Evolutionary conservation across 64 coral and sea anemone genomes (phyloP), one percentile per base, ranked within the genome.

Genomic region (Montipora cactus): DNA sequence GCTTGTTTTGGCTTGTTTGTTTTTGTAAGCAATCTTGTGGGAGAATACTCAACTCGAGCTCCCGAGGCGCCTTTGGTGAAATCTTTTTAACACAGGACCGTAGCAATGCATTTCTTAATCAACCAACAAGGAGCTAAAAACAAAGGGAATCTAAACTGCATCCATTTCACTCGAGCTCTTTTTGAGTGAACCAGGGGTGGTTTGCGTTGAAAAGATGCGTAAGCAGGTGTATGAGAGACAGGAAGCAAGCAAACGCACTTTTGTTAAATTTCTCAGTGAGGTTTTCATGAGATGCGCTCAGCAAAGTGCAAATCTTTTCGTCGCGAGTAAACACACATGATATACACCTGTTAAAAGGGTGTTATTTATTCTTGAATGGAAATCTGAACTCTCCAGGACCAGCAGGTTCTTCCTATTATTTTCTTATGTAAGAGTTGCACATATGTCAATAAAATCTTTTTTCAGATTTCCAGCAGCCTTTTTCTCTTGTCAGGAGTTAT

Each of bases 101-200:
- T 86, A 86, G 47, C 8, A 70, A 86, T 86, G 70, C 82, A 85
- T 69, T 85, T 85, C 46, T 50, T 86, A 86, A 86, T 72, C 47
- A 52, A 15, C 4, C 14, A 50, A 72, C 64, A 70, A 86, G 66
- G 71, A 86, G 28, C 19, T 2, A 4, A 5, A 48, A 72, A 86
- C 82, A 86, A 86, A 23, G 8, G 66, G 66, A 86, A 50, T 70
- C 48, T 86, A 16, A 72, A 51, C 53, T 57, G 53, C 16, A 21
- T 28, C 82, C 28, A 86, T 37, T 37, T 37, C 37, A 72, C 64
- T 70, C 47, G 72, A 12, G 13, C 61, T 64, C 61, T 14, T 12
- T 86, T 70, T 72, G 7, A 10, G 16, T 86, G 18, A 69, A 52
- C 64, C 28, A 86, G 71, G 71, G 19, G 5, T 16, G 47, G 10